Evolutionary conservation across 2,888 invertebrate genomes (phyloP).

Genomic region (Empis livida): DNA sequence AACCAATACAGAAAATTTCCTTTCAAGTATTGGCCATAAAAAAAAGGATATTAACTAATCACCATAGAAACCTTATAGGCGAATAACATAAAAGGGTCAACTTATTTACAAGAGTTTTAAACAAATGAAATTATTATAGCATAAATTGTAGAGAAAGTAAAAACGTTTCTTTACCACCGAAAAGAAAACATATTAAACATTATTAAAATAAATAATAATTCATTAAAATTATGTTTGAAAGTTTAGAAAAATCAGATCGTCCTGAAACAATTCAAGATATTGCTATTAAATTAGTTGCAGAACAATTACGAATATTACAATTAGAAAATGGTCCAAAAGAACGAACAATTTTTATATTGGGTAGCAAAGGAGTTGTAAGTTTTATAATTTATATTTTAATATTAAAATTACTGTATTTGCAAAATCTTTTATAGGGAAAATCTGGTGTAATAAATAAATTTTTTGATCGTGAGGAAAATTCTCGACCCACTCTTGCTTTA

Average conservation of each 20-base stretch:
- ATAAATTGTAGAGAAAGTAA: too few species aligned
- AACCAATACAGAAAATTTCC: too few species aligned
- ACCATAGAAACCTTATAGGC: too few species aligned
- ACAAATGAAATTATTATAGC: too few species aligned
- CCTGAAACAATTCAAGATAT: constrained; percentile 40
- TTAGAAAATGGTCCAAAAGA: constrained; percentile 30
- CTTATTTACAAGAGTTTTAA: too few species aligned
- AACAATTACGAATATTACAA: constrained; percentile 26
- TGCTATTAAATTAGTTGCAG: constrained; percentile 39
- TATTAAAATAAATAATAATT: too few species aligned
- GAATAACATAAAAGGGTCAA: too few species aligned
- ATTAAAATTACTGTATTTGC: not conserved
- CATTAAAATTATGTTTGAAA: not conserved
- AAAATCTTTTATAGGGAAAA: constrained; percentile 50
- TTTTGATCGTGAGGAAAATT: constrained; percentile 60
- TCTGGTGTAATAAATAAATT: constrained; percentile 64
- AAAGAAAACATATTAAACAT: too few species aligned
- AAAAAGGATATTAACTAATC: too few species aligned
- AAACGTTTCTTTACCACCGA: too few species aligned
- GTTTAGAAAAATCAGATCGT: constrained; percentile 12
- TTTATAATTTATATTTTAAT: not conserved
- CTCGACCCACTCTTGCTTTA: constrained; percentile 66
- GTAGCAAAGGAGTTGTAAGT: constrained; percentile 51
- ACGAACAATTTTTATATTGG: constrained; percentile 50
- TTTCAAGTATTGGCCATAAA: too few species aligned